Conservation (phyloP, 2,888 invertebrate genomes). For the Dromius quadrimaculatus region DNA sequence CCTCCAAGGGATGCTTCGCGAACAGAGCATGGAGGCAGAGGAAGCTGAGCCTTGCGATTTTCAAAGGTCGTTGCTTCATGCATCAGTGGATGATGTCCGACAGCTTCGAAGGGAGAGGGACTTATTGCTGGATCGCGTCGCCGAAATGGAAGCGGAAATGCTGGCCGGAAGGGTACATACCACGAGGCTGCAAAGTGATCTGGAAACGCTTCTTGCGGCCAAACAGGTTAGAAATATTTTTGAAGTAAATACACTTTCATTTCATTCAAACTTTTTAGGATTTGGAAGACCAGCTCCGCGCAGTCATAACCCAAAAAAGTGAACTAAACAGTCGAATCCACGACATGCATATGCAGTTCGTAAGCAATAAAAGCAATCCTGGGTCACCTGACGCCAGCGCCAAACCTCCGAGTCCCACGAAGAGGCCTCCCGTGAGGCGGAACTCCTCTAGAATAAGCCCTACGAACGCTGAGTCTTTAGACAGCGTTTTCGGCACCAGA, state of each 20-base stretch:
- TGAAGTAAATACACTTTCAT: too few species aligned
- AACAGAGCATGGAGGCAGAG: constrained; percentile 58
- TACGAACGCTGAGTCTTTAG: constrained; percentile 72
- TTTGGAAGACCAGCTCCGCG: constrained; percentile 72
- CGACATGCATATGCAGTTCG: constrained; percentile 69
- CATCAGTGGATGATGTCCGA: constrained; percentile 71
- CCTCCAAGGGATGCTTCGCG: constrained; percentile 70
- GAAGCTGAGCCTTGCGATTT: constrained; percentile 60
- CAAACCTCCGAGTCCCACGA: constrained; percentile 56
- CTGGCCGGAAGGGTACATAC: constrained; percentile 76
- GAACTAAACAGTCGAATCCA: constrained; percentile 72
- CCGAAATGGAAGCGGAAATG: constrained; percentile 82
- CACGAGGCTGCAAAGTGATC: constrained; percentile 74
- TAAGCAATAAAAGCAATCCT: constrained; percentile 64
- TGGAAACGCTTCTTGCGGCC: constrained; percentile 71
- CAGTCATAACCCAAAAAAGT: constrained; percentile 71
- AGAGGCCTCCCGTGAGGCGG: constrained; percentile 53
- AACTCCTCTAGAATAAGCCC: constrained; percentile 54
- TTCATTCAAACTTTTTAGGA: too few species aligned
- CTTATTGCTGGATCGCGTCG: constrained; percentile 78
- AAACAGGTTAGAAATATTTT: constrained; percentile 68
- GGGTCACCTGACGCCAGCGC: constrained; percentile 60
- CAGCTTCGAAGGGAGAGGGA: constrained; percentile 80
- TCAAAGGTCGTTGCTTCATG: constrained; percentile 62
- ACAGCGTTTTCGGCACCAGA: constrained; percentile 75